A percentile compares a stretch with the other conserved stretches of the same genome.
These are phyloP conservation scores for Eristalis tenax DNA, from an alignment of 2,888 invertebrate species.

Conservation along the genomic window DNA sequence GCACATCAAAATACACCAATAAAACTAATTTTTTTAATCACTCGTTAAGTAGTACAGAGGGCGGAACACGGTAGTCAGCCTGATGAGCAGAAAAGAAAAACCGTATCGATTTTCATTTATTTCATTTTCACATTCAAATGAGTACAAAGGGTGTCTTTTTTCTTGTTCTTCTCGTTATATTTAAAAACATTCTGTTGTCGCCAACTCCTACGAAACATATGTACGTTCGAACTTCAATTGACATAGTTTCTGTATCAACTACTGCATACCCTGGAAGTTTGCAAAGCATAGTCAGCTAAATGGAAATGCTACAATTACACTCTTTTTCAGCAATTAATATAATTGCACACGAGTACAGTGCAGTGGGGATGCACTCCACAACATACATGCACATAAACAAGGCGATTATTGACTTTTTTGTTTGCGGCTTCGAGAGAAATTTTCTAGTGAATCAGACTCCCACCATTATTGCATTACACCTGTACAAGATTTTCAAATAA, in stretches of 20 bases:
- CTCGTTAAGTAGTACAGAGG: background rate
- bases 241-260: background rate
- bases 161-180: background rate
- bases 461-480: background rate
- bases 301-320: background rate
- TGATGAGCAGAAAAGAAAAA: background rate
- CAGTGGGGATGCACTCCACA: background rate
- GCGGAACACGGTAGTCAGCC: background rate
- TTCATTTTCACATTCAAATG: background rate
- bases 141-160: background rate
- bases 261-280: background rate
- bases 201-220: background rate
- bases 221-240: background rate
- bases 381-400: background rate
- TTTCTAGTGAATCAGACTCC: background rate
- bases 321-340: slow-evolving; percentile 2
- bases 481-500: background rate
- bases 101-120: background rate
- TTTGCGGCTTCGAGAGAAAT: background rate
- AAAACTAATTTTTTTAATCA: background rate
- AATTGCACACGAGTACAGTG: slow-evolving; percentile 5
- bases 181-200: background rate
- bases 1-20: background rate
- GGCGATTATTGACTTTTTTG: background rate
- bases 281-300: background rate